phyloP scores from a whole-genome alignment of 2,797 vertebrate species.

The Sciaenops ocellatus region DNA sequence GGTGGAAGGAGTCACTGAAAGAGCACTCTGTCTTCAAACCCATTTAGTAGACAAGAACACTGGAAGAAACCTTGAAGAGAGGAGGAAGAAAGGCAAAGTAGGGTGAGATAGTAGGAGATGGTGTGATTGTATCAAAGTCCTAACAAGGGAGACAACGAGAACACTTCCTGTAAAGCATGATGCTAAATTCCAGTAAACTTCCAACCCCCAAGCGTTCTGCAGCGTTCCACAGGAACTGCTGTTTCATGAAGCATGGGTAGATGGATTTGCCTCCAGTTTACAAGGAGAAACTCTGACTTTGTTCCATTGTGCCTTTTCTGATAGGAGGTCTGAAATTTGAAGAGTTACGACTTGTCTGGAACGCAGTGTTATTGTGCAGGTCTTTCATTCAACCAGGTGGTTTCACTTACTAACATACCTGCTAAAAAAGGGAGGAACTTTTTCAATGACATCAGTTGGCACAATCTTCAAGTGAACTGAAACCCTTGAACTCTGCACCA shows the following conservation, averaged over 20 bases:
- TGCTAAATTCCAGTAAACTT: too few species aligned
- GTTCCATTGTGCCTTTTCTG: too few species aligned
- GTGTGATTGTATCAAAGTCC: constrained; percentile 44
- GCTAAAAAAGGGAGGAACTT: constrained; percentile 1
- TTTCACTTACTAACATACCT: constrained; percentile 4
- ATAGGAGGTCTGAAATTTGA: too few species aligned
- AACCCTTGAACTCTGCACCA: neutral
- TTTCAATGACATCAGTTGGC: constrained; percentile 3
- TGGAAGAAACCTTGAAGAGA: constrained; percentile 47
- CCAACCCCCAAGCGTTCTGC: too few species aligned
- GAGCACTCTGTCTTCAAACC: constrained; percentile 71
- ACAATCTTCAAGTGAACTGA: constrained; percentile 5
- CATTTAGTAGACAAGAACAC: constrained; percentile 61
- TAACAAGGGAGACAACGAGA: constrained; percentile 29
- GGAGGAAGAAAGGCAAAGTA: constrained; percentile 27
- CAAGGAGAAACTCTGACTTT: too few species aligned
- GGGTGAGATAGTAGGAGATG: constrained; percentile 39
- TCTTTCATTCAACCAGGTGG: constrained; percentile 3
- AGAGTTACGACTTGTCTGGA: too few species aligned
- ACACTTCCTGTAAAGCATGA: constrained; percentile 1
- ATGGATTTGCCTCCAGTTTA: too few species aligned
- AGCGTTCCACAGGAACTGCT: too few species aligned
- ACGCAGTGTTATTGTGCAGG: neutral
- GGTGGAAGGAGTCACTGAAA: constrained; percentile 62
- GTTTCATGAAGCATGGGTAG: too few species aligned